phyloP scores from a whole-genome alignment of 1,140 invertebrate genomes.

The Pararge aegeria region DNA sequence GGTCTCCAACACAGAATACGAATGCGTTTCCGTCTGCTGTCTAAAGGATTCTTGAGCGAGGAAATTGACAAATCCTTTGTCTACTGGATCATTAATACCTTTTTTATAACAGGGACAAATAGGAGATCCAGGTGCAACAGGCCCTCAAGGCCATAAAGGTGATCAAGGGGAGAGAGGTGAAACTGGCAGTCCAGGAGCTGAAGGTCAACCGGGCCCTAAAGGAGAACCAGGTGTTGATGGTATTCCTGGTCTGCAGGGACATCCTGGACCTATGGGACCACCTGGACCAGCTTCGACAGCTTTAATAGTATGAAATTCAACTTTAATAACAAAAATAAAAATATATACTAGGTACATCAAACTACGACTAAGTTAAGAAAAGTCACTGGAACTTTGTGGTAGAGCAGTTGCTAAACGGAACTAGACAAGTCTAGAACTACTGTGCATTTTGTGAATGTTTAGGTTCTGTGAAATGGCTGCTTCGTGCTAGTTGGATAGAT shows the following conservation, averaged over 20 bases:
- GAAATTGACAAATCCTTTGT: too few species aligned
- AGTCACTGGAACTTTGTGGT: too few species aligned
- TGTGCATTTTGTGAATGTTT: too few species aligned
- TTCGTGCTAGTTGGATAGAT: too few species aligned
- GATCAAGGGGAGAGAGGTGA: constrained; percentile 85
- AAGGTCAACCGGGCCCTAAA: constrained; percentile 86
- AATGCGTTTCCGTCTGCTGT: too few species aligned
- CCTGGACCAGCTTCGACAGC: constrained; percentile 84
- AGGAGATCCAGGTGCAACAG: constrained; percentile 83
- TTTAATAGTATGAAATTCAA: constrained; percentile 39
- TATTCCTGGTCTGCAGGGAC: constrained; percentile 84
- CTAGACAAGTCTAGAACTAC: too few species aligned
- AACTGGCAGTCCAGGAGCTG: constrained; percentile 80
- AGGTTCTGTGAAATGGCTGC: too few species aligned
- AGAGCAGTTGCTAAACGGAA: too few species aligned
- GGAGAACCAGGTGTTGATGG: constrained; percentile 91
- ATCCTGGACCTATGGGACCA: constrained; percentile 87
- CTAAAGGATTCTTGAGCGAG: too few species aligned
- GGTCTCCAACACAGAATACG: too few species aligned
- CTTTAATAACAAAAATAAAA: neutral
- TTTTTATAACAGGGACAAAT: constrained; percentile 70
- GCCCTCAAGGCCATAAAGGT: constrained; percentile 77
- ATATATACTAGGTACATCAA: too few species aligned
- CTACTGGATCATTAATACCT: neutral
- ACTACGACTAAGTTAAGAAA: too few species aligned